Base-by-base conservation (phyloP, 2,113 vertebrate genomes). In the Cairina moschata region DNA sequence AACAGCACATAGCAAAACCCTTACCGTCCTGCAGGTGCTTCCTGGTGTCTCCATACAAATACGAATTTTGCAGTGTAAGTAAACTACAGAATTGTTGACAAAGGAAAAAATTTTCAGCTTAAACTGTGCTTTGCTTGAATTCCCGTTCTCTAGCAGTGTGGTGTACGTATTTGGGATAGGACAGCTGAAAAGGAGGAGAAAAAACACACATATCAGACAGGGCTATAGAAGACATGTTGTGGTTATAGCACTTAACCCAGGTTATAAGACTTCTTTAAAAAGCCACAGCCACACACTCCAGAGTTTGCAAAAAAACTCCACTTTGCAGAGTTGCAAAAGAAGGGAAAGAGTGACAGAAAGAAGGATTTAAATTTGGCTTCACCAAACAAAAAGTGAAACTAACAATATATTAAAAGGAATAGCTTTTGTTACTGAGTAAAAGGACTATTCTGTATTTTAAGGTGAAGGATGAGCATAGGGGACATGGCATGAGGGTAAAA, bases 101-200 rank as follows among this genome's bases (percentile, higher is more conserved):
- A 99, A 97, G 36, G 98, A 98, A 84, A 99, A 99, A 12, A 99
- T 97, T 79, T 98, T 98, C 66, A 99, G 97, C 13, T 98, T 98
- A 38, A 99, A 97, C n/a, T 97, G 98, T 3, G 99, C 98, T 63
- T 88, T 98, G 91, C 92, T 98, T 73, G 98, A 98, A 76, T 98
- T 98, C 12, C 99, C 99, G 0, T 99, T 99, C 90, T 97, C 94
- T 46, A 99, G 55, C 81, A 99, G 97, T 0, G n/a, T 97, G 50
- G 99, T 99, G 83, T 97, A 97, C 0, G 80, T 91, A 46, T 98
- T 96, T 36, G 97, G 94, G 54, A 98, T 18, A 8, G 99, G 93
- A 75, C 99, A 99, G 95, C 99, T 99, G 97, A 69, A 95, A 91
- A 84, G 26, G 54, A 89, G 62, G 44, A 68, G 9, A 50, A 67